Percentiles rank a stretch among this genome's conserved stretches.
phyloP scores from a whole-genome alignment of 2,797 vertebrate genomes.

The Sebastiscus tertius region DNA sequence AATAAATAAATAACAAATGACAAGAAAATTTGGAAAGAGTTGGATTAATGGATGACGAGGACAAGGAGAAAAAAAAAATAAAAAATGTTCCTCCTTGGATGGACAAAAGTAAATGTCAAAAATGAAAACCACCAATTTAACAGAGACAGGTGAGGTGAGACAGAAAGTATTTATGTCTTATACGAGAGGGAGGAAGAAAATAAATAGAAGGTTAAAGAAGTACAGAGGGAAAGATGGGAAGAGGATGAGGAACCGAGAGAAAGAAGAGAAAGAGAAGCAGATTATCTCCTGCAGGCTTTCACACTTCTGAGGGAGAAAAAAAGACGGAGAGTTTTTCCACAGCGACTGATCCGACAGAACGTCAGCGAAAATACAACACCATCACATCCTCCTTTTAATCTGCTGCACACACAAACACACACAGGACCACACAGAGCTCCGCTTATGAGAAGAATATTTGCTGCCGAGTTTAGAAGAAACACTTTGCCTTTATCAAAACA shows the following conservation, averaged over 20 bases:
- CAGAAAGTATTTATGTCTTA: not conserved
- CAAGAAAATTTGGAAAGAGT: not conserved
- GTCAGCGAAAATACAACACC: constrained; percentile 42
- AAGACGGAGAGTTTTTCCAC: constrained; percentile 11
- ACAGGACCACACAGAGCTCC: not conserved
- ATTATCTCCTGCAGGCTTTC: constrained; percentile 61
- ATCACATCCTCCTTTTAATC: constrained; percentile 41
- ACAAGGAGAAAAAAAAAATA: not conserved
- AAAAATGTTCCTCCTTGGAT: not conserved
- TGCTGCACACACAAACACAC: constrained; percentile 14
- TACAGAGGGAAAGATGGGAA: constrained; percentile 15
- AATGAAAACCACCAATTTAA: not conserved
- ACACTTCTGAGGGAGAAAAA: constrained; percentile 37
- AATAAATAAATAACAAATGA: not conserved
- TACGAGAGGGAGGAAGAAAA: not conserved
- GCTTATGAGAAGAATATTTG: not conserved
- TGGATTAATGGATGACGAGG: not conserved
- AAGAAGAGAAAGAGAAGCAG: constrained; percentile 52
- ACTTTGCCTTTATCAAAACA: constrained; percentile 1
- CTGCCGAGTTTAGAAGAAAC: not conserved
- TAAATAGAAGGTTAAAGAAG: constrained; percentile 32
- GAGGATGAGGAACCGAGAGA: constrained; percentile 25
- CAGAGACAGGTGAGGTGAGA: not conserved
- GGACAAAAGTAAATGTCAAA: not conserved
- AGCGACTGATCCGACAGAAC: constrained; percentile 35